Conservation (phyloP, 2,888 invertebrate species). For the Lochmaea capreae region DNA sequence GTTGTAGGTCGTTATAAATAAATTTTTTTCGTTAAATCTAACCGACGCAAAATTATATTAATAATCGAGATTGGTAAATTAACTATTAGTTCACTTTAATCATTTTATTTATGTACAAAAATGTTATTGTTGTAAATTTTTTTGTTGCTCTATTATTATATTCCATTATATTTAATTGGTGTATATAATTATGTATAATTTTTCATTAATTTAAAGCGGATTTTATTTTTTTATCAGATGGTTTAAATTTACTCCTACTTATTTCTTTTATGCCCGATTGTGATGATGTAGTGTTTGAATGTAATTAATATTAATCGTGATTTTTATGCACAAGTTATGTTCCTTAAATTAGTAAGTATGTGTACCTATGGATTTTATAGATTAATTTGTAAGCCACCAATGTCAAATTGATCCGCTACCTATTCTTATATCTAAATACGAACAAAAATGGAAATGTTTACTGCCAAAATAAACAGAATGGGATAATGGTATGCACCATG, state of each 20-base stretch:
- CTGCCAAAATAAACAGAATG: not conserved
- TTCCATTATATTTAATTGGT: constrained; percentile 43
- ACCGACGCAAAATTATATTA: not conserved
- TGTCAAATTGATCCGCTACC: not conserved
- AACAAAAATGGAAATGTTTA: not conserved
- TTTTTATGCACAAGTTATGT: constrained; percentile 44
- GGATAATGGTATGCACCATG: not conserved
- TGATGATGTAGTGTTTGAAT: constrained; percentile 43
- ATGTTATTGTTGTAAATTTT: constrained; percentile 48
- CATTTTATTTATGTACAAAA: constrained; percentile 47
- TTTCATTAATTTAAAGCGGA: constrained; percentile 38
- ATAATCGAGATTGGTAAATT: not conserved
- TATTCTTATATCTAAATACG: not conserved
- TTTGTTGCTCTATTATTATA: constrained; percentile 46
- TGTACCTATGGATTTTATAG: not conserved
- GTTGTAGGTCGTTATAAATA: no score
- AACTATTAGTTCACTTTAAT: constrained; percentile 28
- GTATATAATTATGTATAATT: constrained; percentile 46
- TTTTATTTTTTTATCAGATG: constrained; percentile 45
- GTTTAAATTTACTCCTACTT: constrained; percentile 34
- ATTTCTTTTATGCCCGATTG: constrained; percentile 38
- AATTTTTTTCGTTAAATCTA: not conserved
- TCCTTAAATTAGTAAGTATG: constrained; percentile 34
- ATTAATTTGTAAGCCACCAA: not conserved
- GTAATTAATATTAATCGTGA: constrained; percentile 29